Conservation (phyloP, 2,888 invertebrate genomes). For the Drosophila meridionalis region DNA sequence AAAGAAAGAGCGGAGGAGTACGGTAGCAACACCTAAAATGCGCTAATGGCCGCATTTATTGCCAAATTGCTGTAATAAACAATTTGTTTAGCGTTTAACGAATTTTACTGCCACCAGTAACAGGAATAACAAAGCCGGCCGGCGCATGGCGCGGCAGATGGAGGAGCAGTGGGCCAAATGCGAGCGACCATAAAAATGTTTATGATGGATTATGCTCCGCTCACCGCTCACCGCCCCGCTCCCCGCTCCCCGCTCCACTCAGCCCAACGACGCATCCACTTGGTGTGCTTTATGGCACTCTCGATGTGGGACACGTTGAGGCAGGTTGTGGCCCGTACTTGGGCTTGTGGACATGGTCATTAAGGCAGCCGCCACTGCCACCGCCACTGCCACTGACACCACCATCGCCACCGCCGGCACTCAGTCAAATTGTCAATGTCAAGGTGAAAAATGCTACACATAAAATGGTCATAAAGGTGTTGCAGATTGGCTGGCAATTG, state of each 20-base stretch:
- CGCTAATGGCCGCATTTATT: conserved; percentile 78
- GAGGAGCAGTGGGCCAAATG: conserved; percentile 58
- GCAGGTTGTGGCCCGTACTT: conserved; percentile 69
- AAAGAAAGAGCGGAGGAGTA: conserved; percentile 39
- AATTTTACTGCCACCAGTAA: conserved; percentile 81
- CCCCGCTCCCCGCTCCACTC: not conserved
- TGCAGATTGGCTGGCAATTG: conserved; percentile 72
- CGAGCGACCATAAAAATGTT: conserved; percentile 80
- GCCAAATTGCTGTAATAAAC: conserved; percentile 81
- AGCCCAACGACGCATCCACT: conserved; percentile 51
- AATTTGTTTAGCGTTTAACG: conserved; percentile 82
- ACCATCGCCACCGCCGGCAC: conserved; percentile 14
- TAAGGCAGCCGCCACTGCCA: conserved; percentile 38
- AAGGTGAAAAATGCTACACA: conserved; percentile 78
- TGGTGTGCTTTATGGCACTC: conserved; percentile 77
- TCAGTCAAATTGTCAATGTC: conserved; percentile 74
- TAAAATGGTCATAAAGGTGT: conserved; percentile 79
- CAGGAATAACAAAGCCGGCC: conserved; percentile 48
- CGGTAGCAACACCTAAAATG: conserved; percentile 80
- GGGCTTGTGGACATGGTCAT: conserved; percentile 44
- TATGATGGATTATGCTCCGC: conserved; percentile 78
- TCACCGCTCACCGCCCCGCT: conserved; percentile 1
- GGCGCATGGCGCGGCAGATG: conserved; percentile 8
- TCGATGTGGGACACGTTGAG: conserved; percentile 70
- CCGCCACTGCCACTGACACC: conserved; percentile 2